Base-by-base conservation (phyloP, 2,888 invertebrate species). In the Pediacus dermestoides region DNA sequence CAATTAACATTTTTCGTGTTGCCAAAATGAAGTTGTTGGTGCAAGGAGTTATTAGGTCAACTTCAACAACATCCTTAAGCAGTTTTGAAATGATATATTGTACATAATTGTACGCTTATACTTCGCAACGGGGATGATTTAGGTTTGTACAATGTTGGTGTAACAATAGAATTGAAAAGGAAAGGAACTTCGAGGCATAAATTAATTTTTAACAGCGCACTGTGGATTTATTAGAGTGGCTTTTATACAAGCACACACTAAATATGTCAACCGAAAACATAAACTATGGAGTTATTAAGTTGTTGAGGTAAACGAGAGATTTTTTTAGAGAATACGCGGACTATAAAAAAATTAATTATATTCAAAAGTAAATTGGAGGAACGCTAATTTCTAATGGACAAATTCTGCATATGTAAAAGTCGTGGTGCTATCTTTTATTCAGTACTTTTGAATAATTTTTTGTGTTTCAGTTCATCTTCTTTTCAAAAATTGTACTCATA, bases 101-200 rank as follows among this genome's bases (percentile, higher is more conserved):
- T 12, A 28, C 10, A 10, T 28, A 28, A 28, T 28, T 28, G 14
- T 28, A 28, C 28, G 14, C 28, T 28, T 10, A 9, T 28, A 10
- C 10, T 23, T 23, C 10, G 10, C 9, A 9, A 9, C n/a, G 23
- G 28, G 28, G 28, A 28, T 28, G 28, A 28, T 28, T 28, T 28
- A 28, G n/a, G 28, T n/a, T n/a, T n/a, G n/a, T n/a, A n/a, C n/a
- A n/a, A n/a, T n/a, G n/a, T n/a, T n/a, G n/a, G n/a, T n/a, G n/a
- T n/a, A n/a, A 35, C 35, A 28, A 28, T 35, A 28, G 35, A 35
- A 21, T 14, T 6, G 27, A 14, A 27, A 16, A 28, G 18, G n/a
- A 30, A 16, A 30, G 35, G 35, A 30, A 28, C 27, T 14, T 15
- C 13, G 9, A 13, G 13, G 13, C 27, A 16, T 32, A 32, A 32